Evolutionary conservation across 2,888 invertebrate genomes (phyloP).

Genomic region (Drosophila neotestacea): DNA sequence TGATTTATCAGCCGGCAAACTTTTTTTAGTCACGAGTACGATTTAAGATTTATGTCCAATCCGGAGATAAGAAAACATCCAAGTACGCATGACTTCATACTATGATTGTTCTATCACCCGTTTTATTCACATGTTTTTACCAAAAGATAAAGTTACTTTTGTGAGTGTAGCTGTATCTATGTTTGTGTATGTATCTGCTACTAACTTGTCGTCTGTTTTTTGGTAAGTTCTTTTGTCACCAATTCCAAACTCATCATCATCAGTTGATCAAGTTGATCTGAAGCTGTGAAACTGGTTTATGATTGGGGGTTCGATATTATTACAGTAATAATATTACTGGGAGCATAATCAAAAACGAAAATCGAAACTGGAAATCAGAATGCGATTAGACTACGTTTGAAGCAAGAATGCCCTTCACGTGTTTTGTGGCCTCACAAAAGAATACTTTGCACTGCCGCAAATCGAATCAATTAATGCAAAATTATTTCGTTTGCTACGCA

Average conservation of each 20-base stretch:
- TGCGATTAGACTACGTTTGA: neutral
- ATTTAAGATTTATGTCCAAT: conserved; percentile 55
- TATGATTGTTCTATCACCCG: conserved; percentile 47
- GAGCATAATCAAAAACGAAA: conserved; percentile 51
- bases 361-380: conserved; percentile 25
- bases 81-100: conserved; percentile 48
- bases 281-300: conserved; percentile 64
- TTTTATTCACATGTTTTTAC: conserved; percentile 39
- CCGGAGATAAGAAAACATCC: conserved; percentile 50
- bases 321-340: conserved; percentile 17
- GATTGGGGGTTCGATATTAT: conserved; percentile 9
- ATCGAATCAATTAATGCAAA: conserved; percentile 53
- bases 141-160: conserved; percentile 47
- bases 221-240: conserved; percentile 27
- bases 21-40: conserved; percentile 39
- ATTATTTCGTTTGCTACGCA: conserved; percentile 68
- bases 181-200: conserved; percentile 6
- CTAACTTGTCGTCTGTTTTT: conserved; percentile 37
- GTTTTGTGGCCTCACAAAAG: conserved; percentile 14
- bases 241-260: conserved; percentile 9
- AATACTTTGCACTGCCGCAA: conserved; percentile 36
- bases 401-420: conserved; percentile 60
- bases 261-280: conserved; percentile 19
- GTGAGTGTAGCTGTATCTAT: conserved; percentile 10
- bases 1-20: conserved; percentile 38